Conservation (phyloP, 2,113 vertebrate species). For the Amia ocellicauda region DNA sequence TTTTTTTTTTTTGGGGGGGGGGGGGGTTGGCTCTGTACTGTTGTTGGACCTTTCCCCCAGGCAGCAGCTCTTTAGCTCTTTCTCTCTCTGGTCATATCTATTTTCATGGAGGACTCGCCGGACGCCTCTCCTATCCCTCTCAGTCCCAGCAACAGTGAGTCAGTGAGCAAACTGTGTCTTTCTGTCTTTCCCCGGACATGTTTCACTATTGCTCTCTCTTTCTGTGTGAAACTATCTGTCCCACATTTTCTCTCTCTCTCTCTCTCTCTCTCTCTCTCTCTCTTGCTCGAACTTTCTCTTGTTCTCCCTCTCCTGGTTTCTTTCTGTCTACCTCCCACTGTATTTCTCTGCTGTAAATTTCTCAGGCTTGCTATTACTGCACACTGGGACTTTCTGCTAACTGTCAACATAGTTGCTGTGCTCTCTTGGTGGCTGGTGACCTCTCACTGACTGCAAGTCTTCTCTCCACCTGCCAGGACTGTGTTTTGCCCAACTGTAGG, state of each 20-base stretch:
- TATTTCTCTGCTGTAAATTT: background rate
- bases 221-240: too few species aligned
- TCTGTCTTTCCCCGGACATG: slow-evolving; percentile 9
- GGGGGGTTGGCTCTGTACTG: background rate
- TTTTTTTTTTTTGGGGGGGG: too few species aligned
- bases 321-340: background rate
- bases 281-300: background rate
- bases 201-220: slow-evolving; percentile 11
- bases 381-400: background rate
- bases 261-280: slow-evolving; percentile 3
- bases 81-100: background rate
- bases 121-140: background rate
- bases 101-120: slow-evolving; percentile 5
- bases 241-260: background rate
- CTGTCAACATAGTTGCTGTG: background rate
- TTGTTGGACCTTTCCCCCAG: background rate
- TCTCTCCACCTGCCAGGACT: too few species aligned
- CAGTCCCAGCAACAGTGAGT: slow-evolving; percentile 14
- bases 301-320: background rate
- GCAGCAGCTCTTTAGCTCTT: background rate
- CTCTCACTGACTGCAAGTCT: background rate
- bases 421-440: background rate
- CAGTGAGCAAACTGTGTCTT: background rate
- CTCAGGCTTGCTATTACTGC: background rate
- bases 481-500: too few species aligned